These are phyloP conservation scores for Tridacna gigas DNA, from an alignment of 2,888 invertebrate species.

Conservation along the genomic window DNA sequence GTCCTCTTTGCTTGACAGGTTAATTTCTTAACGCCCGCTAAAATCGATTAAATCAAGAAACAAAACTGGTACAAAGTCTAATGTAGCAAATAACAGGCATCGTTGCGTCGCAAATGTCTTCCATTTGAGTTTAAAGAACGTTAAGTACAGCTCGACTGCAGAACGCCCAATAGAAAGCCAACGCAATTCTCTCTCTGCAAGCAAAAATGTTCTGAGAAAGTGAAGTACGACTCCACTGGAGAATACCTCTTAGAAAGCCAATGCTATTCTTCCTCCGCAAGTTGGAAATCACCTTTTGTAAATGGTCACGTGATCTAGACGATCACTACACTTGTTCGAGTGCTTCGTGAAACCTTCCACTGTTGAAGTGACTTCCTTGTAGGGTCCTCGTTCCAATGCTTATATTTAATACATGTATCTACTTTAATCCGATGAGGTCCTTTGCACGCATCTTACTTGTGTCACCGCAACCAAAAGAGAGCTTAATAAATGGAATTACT, in stretches of 20 bases:
- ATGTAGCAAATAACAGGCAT: background rate
- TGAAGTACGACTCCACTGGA: constrained; percentile 1
- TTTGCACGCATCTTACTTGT: too few relatives aligned
- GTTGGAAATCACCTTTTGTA: constrained; percentile 7
- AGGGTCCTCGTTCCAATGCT: background rate
- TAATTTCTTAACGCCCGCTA: constrained; percentile 41
- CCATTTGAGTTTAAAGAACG: background rate
- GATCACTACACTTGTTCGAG: constrained; percentile 16
- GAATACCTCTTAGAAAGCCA: constrained; percentile 6
- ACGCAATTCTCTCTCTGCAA: background rate
- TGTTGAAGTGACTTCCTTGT: constrained; percentile 7
- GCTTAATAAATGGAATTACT: too few relatives aligned
- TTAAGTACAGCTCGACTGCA: constrained; percentile 1
- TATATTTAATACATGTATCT: too few relatives aligned
- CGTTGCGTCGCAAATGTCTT: background rate
- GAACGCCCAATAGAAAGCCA: constrained; percentile 10
- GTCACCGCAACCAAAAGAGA: too few relatives aligned
- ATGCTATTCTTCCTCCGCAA: constrained; percentile 14
- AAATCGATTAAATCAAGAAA: constrained; percentile 8
- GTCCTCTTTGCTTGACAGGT: constrained; percentile 34
- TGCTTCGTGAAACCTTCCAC: background rate
- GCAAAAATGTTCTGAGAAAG: background rate
- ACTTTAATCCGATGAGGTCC: too few relatives aligned
- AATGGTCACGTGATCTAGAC: constrained; percentile 14
- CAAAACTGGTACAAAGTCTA: constrained; percentile 5